Evolutionary conservation across 2,113 vertebrate genomes (phyloP), one percentile per base, ranked within the genome.

Genomic region (Rhinichthys klamathensis): DNA sequence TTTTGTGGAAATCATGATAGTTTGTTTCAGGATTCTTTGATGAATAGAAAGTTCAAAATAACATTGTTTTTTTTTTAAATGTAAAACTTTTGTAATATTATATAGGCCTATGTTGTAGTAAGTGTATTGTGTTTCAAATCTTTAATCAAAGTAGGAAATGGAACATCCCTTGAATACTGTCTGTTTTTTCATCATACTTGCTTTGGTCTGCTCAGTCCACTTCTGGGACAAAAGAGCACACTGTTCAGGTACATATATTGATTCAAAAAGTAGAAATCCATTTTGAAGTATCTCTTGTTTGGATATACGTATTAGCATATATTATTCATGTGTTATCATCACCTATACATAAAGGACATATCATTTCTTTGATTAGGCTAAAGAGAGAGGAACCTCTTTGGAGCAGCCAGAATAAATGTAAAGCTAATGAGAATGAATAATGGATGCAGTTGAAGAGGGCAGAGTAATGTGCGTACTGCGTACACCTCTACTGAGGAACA

Each of bases 381-480:
- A 65, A 63, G 49, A 46, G 72, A n/a, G 46, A 51, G 49, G 6
- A 73, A 69, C 65, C 60, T 16, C 13, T 61, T 21, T 41, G 78
- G 81, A 49, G 46, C 84, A 56, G 81, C 74, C 85, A 65, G 83
- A 89, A 89, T 89, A 88, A 79, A 84, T 87, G 58, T 76, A 77
- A 70, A 41, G 78, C 56, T 86, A 88, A 86, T 89, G 84, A 85
- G 86, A 75, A 82, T 85, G 80, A 88, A 88, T 90, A 80, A 89
- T 89, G 84, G 60, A 87, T 76, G 49, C 75, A 63, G 82, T 61
- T 67, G 44, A 56, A 46, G 79, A 38, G 65, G 77, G 72, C 56
- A 18, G 46, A 83, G 67, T 35, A 41, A 27, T 9, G 35, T 74
- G 80, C 65, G 41, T 18, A 46, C 30, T 74, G 80, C 65, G 30